These are phyloP conservation scores for Excalfactoria chinensis DNA, from an alignment of 2,113 vertebrate species.

Conservation along the genomic window DNA sequence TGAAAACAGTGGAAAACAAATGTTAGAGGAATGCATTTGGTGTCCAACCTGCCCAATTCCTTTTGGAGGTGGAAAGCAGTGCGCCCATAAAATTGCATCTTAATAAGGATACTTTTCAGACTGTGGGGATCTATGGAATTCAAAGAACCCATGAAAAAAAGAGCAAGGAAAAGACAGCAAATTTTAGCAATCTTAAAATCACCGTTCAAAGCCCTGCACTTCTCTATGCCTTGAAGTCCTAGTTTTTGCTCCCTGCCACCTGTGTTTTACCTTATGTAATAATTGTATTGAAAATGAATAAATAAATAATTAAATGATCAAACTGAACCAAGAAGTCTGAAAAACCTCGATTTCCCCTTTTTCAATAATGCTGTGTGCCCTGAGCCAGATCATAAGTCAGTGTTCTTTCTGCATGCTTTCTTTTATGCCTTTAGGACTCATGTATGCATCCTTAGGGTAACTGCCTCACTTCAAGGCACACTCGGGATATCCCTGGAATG, in stretches of 20 bases:
- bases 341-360: not conserved
- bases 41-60: not conserved
- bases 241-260: not conserved
- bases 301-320: not conserved
- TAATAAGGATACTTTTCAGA: not conserved
- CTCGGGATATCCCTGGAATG: not conserved
- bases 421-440: not conserved
- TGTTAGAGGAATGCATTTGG: not conserved
- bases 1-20: not conserved
- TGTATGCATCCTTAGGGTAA: not conserved
- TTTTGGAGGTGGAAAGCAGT: not conserved
- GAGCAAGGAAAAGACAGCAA: not conserved
- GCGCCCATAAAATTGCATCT: not conserved
- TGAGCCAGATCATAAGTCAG: not conserved
- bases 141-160: not conserved
- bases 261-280: not conserved
- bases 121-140: not conserved
- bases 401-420: not conserved
- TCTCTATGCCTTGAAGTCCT: not conserved
- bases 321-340: not conserved
- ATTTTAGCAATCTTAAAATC: not conserved
- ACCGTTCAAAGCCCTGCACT: not conserved
- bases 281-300: not conserved
- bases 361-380: fast-evolving
- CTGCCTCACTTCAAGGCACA: not conserved